These are phyloP conservation scores for Neoseiulus cucumeris DNA, from an alignment of 1,140 invertebrate species.

Conservation along the genomic window DNA sequence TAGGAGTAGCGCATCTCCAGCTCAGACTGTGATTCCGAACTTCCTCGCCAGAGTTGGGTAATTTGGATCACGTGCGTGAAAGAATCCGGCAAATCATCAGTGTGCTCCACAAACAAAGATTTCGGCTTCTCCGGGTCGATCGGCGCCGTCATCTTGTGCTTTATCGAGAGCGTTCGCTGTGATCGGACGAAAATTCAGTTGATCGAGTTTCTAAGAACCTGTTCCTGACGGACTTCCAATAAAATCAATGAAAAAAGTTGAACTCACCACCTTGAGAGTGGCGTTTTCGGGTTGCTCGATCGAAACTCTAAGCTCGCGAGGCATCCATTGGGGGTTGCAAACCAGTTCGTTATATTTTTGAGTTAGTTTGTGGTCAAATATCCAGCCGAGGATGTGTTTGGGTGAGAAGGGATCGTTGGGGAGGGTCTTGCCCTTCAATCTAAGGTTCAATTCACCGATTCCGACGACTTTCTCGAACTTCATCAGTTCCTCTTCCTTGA, in stretches of 20 bases:
- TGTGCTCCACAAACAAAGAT: not conserved
- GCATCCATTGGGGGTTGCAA: not conserved
- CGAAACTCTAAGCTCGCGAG: not conserved
- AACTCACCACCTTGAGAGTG: too few relatives aligned
- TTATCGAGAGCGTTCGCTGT: not conserved
- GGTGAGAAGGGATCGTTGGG: not conserved
- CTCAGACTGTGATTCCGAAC: not conserved
- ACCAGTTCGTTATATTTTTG: not conserved
- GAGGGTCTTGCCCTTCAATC: not conserved
- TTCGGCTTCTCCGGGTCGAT: not conserved
- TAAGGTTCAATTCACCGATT: not conserved
- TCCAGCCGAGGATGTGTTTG: not conserved
- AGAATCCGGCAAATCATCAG: not conserved
- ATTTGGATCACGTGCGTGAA: not conserved
- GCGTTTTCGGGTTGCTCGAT: too few relatives aligned
- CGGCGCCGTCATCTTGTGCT: constrained; percentile 5
- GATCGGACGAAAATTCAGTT: too few relatives aligned
- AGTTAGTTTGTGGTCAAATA: not conserved
- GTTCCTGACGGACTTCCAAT: too few relatives aligned
- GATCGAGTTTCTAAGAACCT: too few relatives aligned
- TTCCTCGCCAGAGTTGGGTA: not conserved
- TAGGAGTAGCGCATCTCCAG: not conserved
- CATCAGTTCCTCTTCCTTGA: not conserved
- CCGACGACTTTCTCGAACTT: not conserved
- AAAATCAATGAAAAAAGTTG: too few relatives aligned